Evolutionary conservation across 2,797 vertebrate species (phyloP), one percentile per base, ranked within the genome.

Genomic region (Taeniopygia guttata): DNA sequence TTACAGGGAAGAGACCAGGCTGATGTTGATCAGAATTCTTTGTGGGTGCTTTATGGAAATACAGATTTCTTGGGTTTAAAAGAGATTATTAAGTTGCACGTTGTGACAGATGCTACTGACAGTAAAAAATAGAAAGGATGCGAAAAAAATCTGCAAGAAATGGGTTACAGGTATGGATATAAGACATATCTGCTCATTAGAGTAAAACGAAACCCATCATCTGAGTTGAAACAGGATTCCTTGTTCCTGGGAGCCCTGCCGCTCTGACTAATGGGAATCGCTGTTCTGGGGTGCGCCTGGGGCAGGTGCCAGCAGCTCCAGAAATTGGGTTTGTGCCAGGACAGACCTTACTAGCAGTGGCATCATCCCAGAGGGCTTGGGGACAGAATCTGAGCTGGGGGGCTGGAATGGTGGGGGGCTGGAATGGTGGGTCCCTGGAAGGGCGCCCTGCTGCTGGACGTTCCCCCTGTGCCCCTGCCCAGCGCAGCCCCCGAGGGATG

Each of bases 1-100:
- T 79, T 85, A 84, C 29, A 54, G 94, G 91, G 89, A 93, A 74
- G 94, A 89, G 94, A 92, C 68, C n/a, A 32, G 96, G 84, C 93
- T 52, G 84, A 64, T 94, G 92, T 90, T 97, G 97, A 97, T 97
- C 95, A 96, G 93, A 89, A 96, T 97, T 96, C 94, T 91, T 95
- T 91, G 93, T 84, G 82, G 95, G 91, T 89, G 92, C 91, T 93
- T 87, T 92, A 92, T 92, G 95, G 94, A 97, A 97, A 96, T 94
- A 90, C 34, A 97, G 95, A 95, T 93, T 95, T 92, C 96, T 96
- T 75, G 82, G 88, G 52, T 97, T 97, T 96, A 84, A 95, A 96
- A 95, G 91, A 92, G 94, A 92, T 97, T 93, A 89, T 95, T 69
- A 87, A 96, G 89, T 95, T 40, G 88, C 85, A 45, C 73, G 36